Evolutionary conservation across 2,888 invertebrate genomes (phyloP), one percentile per base, ranked within the genome.

Genomic region (Polyommatus iphigenia): DNA sequence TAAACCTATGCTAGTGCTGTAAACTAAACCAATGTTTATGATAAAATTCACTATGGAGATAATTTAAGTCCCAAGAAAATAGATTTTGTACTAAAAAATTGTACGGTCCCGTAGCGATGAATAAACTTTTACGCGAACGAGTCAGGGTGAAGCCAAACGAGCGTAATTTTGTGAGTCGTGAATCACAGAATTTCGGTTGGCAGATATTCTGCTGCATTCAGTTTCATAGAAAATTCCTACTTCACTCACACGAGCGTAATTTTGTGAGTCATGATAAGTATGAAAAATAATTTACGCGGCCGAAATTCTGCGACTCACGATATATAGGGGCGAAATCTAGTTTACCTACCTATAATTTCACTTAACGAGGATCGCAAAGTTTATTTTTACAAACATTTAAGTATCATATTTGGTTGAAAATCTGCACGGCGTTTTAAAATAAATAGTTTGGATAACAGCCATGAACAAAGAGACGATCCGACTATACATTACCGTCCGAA

Each of bases 371-470:
- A n/a, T 20, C 20, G 59, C 15, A 8, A 59, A 20, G 59, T 59
- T 59, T 20, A 20, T 18, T 18, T 54, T 13, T 13, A 46, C 46
- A 10, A 46, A 46, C 46, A 54, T 54, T 54, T 54, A 6, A 59
- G 59, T 59, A 67, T 67, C 67, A 67, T 67, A 67, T 67, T 32
- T 67, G 67, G 32, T 32, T 6, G 29, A 67, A 67, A 67, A 67
- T 32, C 24, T 67, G 15, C 67, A 54, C n/a, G 72, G 83, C 84
- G 84, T 85, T 86, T 85, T 83, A 84, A 87, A 89, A 89, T 89
- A 90, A 90, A 90, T 90, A 91, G 91, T 89, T 91, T 93, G 92
- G 91, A 92, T 87, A 84, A 85, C 84, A 87, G 91, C 92, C 92
- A 91, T 89, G 90, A 90, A 91, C 91, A 93, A 91, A 91, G 89